These are phyloP conservation scores for Pogonomyrmex californicus DNA, from an alignment of 1,140 invertebrate species.

Conservation along the genomic window DNA sequence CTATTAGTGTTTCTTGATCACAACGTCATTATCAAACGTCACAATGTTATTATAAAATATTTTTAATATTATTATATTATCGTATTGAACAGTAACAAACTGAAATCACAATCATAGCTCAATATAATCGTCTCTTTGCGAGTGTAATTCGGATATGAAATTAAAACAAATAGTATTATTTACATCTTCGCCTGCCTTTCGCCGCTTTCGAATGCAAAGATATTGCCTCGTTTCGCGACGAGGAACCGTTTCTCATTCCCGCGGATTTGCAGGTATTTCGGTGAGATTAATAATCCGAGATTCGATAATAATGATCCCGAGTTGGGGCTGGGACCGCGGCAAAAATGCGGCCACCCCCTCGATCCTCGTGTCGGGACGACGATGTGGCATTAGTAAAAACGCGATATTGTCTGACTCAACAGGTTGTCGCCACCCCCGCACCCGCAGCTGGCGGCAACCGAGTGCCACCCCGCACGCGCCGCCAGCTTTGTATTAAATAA, in stretches of 20 bases:
- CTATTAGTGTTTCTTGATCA: not conserved
- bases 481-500: slow-evolving; percentile 79
- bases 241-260: not conserved
- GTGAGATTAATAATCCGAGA: slow-evolving; percentile 61
- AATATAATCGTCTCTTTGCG: not conserved
- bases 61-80: not conserved
- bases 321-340: slow-evolving; percentile 25
- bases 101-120: not conserved
- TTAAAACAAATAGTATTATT: not conserved
- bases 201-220: not conserved
- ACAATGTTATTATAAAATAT: not conserved
- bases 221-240: not conserved
- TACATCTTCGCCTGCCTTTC: not conserved
- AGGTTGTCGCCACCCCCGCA: slow-evolving; percentile 79
- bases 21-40: no score
- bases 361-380: slow-evolving; percentile 62
- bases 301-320: slow-evolving; percentile 67
- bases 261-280: slow-evolving; percentile 58
- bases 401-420: slow-evolving; percentile 84
- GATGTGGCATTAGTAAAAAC: slow-evolving; percentile 83
- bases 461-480: slow-evolving; percentile 67
- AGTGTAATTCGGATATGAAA: not conserved
- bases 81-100: not conserved
- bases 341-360: slow-evolving; percentile 70
- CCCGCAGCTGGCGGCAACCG: slow-evolving; percentile 65